Evolutionary conservation across 2,888 invertebrate species (phyloP).

Genomic region (Microctonus brassicae): DNA sequence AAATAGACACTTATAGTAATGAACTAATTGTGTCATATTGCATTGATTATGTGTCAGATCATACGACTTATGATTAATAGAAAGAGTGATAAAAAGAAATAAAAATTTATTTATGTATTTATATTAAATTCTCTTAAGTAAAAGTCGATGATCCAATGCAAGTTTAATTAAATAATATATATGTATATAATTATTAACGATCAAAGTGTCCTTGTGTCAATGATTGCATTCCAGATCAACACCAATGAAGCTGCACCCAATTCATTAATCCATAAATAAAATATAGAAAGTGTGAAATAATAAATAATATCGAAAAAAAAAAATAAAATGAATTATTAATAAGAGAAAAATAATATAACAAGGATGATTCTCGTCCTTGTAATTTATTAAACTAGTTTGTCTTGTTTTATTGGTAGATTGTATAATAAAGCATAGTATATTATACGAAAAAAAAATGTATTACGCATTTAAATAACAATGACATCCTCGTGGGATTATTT

Average conservation of each 20-base stretch:
- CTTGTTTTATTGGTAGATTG: neutral
- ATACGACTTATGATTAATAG: neutral
- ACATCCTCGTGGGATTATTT: constrained; percentile 4
- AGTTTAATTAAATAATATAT: neutral
- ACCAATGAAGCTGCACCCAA: constrained; percentile 40
- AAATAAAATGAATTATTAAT: constrained; percentile 58
- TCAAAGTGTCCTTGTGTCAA: constrained; percentile 58
- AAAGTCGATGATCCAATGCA: constrained; percentile 6
- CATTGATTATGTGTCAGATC: neutral
- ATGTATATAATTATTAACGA: constrained; percentile 50
- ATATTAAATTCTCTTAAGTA: neutral
- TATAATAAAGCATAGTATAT: neutral
- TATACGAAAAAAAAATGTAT: neutral
- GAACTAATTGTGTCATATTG: neutral
- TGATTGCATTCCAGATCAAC: constrained; percentile 55
- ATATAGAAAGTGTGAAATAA: constrained; percentile 37
- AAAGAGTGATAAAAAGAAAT: neutral
- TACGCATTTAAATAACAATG: neutral
- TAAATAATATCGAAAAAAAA: constrained; percentile 59
- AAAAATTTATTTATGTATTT: neutral
- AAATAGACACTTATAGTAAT: neutral
- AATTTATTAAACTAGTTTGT: constrained; percentile 27
- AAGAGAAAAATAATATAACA: constrained; percentile 59
- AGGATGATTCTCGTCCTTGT: constrained; percentile 61
- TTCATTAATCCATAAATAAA: constrained; percentile 1